These are phyloP conservation scores for Drosophila arizonae DNA, from an alignment of 1,140 invertebrate species.

Conservation along the genomic window DNA sequence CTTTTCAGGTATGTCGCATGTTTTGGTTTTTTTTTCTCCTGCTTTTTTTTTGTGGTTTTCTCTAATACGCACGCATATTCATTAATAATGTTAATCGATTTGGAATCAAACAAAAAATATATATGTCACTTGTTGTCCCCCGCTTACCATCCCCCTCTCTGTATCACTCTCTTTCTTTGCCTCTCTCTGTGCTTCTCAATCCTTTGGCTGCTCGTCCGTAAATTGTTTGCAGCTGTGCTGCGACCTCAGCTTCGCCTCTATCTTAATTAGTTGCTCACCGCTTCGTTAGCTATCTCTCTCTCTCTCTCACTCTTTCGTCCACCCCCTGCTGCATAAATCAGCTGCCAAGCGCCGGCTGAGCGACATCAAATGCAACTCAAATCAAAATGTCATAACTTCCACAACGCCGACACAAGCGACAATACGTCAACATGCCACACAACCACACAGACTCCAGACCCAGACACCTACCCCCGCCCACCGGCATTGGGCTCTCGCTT, in stretches of 20 bases:
- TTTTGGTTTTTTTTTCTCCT: conserved; percentile 27
- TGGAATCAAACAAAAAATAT: conserved; percentile 8
- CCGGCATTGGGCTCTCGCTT: conserved; percentile 6
- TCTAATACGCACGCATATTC: conserved; percentile 61
- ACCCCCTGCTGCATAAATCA: conserved; percentile 5
- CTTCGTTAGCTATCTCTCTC: no score
- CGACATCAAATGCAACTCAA: conserved; percentile 76
- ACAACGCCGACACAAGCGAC: conserved; percentile 66
- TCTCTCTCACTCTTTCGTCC: no score
- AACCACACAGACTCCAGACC: not conserved
- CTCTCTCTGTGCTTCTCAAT: not conserved
- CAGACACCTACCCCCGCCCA: not conserved
- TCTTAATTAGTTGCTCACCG: conserved; percentile 45
- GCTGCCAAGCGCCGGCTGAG: conserved; percentile 53
- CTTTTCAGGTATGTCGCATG: conserved; percentile 25
- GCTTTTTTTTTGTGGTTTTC: conserved; percentile 17
- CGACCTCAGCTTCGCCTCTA: conserved; percentile 20
- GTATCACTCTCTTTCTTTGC: not conserved
- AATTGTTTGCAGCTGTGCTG: conserved; percentile 33
- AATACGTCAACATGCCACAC: conserved; percentile 69
- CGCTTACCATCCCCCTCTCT: not conserved
- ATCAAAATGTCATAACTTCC: conserved; percentile 79
- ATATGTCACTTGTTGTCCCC: conserved; percentile 19
- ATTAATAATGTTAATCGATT: conserved; percentile 77
- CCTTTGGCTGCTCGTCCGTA: not conserved